These are phyloP conservation scores for Helicoverpa zea DNA, from an alignment of 1,140 invertebrate species.

Conservation along the genomic window DNA sequence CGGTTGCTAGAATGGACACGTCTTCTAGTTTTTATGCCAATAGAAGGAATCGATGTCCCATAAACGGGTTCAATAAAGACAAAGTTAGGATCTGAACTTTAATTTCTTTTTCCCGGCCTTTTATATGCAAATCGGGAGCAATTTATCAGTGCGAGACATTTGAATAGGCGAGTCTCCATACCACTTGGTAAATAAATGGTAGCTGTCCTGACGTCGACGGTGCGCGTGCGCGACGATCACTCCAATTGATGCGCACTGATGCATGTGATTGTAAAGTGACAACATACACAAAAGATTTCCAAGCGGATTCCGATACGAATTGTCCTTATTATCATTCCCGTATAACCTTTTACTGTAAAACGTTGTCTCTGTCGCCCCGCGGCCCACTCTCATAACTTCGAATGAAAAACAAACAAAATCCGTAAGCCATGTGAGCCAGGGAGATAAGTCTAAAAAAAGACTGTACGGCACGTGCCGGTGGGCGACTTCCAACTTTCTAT, in stretches of 20 bases:
- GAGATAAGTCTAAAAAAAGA: constrained; percentile 42
- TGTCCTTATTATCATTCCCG: constrained; percentile 42
- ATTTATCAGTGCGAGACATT: constrained; percentile 73
- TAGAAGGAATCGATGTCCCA: constrained; percentile 49
- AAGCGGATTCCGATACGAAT: constrained; percentile 28
- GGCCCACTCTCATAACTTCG: constrained; percentile 33
- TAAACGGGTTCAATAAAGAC: constrained; percentile 58
- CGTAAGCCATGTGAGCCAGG: constrained; percentile 34
- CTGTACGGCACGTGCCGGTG: constrained; percentile 33
- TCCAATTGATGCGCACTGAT: constrained; percentile 54
- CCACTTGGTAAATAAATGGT: constrained; percentile 60
- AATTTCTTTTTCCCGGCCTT: constrained; percentile 66
- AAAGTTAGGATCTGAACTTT: constrained; percentile 64
- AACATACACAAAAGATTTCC: constrained; percentile 49
- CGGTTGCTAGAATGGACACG: constrained; percentile 46
- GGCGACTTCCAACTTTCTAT: constrained; percentile 41
- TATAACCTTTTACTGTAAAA: constrained; percentile 46
- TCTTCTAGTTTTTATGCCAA: constrained; percentile 43
- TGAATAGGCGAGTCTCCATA: constrained; percentile 67
- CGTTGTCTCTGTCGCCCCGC: constrained; percentile 19
- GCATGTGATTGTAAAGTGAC: constrained; percentile 55
- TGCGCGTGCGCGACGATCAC: constrained; percentile 52
- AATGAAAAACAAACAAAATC: constrained; percentile 42
- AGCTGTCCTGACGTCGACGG: constrained; percentile 41
- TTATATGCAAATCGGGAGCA: constrained; percentile 73